These are phyloP conservation scores for Prosopocoilus inquinatus DNA, from an alignment of 2,888 invertebrate species.

Conservation along the genomic window DNA sequence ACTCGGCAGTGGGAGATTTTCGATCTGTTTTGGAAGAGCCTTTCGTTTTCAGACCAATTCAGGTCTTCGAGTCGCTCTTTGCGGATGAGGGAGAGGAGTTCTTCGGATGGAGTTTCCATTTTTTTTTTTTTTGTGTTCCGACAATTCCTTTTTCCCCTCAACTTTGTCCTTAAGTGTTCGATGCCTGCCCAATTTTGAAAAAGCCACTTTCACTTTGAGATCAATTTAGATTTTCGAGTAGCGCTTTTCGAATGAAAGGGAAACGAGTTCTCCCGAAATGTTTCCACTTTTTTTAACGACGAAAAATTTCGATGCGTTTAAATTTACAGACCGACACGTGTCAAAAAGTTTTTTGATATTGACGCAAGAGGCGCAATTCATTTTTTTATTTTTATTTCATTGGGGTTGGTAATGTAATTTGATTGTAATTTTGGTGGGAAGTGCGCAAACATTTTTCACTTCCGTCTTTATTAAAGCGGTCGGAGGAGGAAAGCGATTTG, in stretches of 20 bases:
- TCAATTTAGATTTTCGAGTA: neutral
- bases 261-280: neutral
- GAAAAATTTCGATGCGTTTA: neutral
- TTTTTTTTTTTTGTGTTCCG: neutral
- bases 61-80: neutral
- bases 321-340: neutral
- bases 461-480: neutral
- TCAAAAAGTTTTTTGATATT: neutral
- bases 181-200: too few species aligned
- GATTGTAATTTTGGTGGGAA: neutral
- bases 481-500: conserved; percentile 37
- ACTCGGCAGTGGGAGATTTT: conserved; percentile 8
- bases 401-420: neutral
- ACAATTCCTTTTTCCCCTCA: too few species aligned
- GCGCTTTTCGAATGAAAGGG: neutral
- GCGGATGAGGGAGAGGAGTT: neutral
- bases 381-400: too few species aligned
- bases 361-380: neutral
- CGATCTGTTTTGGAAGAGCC: neutral
- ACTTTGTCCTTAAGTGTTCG: too few species aligned
- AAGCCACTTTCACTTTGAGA: too few species aligned
- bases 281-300: neutral
- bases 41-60: neutral
- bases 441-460: neutral
- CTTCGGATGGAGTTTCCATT: neutral